Conservation (phyloP, 2,797 vertebrate species). For the Mycteria americana region DNA sequence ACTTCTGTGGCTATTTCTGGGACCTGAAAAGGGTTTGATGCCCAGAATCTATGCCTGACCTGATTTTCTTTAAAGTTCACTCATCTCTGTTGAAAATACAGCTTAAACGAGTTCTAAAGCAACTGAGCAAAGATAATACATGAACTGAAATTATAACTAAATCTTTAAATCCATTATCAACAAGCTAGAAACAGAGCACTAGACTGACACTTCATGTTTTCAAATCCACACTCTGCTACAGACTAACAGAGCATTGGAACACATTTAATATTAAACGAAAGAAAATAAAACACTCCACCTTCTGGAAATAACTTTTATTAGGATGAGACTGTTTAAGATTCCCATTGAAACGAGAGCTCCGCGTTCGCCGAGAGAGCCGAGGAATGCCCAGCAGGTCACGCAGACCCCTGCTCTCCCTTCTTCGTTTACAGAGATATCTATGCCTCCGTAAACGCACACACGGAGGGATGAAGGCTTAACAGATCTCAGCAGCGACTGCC, state of each 20-base stretch:
- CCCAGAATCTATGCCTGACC: constrained; percentile 67
- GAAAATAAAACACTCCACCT: not conserved
- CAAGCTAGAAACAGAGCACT: not conserved
- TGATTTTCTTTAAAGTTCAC: constrained; percentile 67
- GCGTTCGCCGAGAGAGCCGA: not conserved
- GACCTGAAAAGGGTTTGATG: constrained; percentile 53
- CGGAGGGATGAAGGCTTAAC: fast-evolving
- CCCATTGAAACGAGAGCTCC: not conserved
- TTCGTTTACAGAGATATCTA: fast-evolving
- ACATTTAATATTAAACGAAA: not conserved
- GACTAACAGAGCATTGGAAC: not conserved
- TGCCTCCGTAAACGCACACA: fast-evolving
- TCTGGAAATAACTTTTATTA: constrained; percentile 34
- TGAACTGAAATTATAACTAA: not conserved
- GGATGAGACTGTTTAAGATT: not conserved
- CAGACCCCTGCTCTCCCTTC: not conserved
- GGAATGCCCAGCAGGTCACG: not conserved
- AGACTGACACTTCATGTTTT: not conserved
- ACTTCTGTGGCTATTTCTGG: constrained; percentile 47
- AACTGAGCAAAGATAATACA: not conserved
- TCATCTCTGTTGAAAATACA: constrained; percentile 8
- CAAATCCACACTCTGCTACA: not conserved
- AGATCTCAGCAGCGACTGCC: not conserved
- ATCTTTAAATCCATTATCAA: not conserved
- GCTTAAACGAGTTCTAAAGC: constrained; percentile 14